Base-by-base conservation (phyloP, 2,113 vertebrate genomes). In the Felis chaus region DNA sequence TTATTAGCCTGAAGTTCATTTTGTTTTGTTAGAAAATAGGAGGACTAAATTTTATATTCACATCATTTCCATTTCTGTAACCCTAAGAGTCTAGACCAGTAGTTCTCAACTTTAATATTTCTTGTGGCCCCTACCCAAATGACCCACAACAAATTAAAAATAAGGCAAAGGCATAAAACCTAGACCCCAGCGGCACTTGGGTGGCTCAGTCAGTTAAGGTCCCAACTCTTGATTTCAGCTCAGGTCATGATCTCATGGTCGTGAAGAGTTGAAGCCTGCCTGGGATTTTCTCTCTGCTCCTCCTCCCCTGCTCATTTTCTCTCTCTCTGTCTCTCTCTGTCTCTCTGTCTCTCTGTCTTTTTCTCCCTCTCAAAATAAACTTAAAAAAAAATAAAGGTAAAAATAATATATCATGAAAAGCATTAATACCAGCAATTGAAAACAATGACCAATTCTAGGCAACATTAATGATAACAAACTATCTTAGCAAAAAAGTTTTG, bases 1-100 rank as follows among this genome's bases (percentile, higher is more conserved):
- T 80, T 92, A 74, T 84, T 93, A 69, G 41, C 31, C 88, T 97
- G 53, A 85, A 94, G 92, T 92, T 57, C 8, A 92, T 61, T 45
- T 95, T 93, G 31, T 57, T 85, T 92, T 63, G 25, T 68, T 94
- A 79, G 27, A 89, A 91, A 92, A 80, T 48, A 55, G 45, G 81
- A 74, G 16, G 50, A 89, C 80, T 73, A 68, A 76, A 23, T 76
- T 96, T 94, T 66, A 33, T 66, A 50, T 71, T 88, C 55, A 57
- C 50, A 10, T 92, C 53, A 76, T 76, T 91, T 83, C 57, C 53
- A 50, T 83, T 91, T 89, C 87, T 92, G 18, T 41, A 66, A 50
- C 53, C 80, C n/a, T 80, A 61, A 85, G 31, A 79, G 48, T 85
- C 11, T 53, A 84, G n/a, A 19, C 82, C 31, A 79, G 29, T 81